These are phyloP conservation scores for Thymallus thymallus DNA, from an alignment of 2,113 vertebrate species.

Conservation along the genomic window DNA sequence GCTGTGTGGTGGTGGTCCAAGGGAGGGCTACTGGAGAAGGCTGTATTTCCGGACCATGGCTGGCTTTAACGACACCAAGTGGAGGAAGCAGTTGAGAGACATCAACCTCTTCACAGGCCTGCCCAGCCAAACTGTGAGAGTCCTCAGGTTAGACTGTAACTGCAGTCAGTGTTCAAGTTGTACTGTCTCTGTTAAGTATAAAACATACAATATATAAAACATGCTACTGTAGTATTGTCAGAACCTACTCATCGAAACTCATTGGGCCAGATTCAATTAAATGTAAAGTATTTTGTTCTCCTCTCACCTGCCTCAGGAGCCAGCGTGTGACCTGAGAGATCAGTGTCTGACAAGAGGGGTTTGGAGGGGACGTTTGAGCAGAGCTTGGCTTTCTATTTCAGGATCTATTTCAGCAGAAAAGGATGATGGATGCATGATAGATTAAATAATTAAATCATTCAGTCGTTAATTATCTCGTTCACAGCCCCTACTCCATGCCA, in stretches of 20 bases:
- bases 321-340: slow-evolving; percentile 76
- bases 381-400: slow-evolving; percentile 5
- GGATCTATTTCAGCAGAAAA: not conserved
- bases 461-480: not conserved
- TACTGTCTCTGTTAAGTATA: not conserved
- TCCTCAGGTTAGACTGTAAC: not conserved
- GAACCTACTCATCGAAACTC: no score
- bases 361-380: slow-evolving; percentile 67
- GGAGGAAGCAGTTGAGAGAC: not conserved
- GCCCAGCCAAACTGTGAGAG: not conserved
- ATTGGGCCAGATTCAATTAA: no score
- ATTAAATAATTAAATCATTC: not conserved
- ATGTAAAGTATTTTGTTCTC: not conserved
- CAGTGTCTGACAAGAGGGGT: slow-evolving; percentile 70
- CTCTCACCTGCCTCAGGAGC: slow-evolving; percentile 42
- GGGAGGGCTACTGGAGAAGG: not conserved
- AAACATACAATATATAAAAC: not conserved
- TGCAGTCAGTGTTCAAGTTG: not conserved
- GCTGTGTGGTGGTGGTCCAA: not conserved
- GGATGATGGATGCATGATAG: no score
- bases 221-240: not conserved
- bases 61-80: not conserved
- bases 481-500: slow-evolving; percentile 68
- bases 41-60: not conserved
- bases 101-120: not conserved